Evolutionary conservation across 2,113 vertebrate genomes (phyloP).

Genomic region (Pangasianodon hypophthalmus): DNA sequence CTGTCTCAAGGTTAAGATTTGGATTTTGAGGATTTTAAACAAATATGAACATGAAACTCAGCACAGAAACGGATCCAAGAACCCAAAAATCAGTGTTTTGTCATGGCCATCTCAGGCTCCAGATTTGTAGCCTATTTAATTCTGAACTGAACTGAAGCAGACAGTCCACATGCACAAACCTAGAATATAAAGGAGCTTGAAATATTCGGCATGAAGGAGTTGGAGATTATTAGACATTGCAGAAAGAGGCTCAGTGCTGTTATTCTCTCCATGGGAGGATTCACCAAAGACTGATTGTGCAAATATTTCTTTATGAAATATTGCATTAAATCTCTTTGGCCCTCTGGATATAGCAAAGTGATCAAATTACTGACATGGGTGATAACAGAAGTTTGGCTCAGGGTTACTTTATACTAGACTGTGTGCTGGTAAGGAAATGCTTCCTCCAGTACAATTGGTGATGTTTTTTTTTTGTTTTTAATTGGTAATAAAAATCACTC

Average conservation of each 20-base stretch:
- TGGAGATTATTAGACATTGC: neutral
- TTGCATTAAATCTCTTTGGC: neutral
- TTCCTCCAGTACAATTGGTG: neutral
- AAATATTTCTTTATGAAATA: conserved; percentile 2
- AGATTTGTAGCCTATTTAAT: neutral
- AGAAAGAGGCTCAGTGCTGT: neutral
- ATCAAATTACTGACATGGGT: neutral
- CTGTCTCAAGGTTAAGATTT: neutral
- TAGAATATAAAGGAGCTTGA: neutral
- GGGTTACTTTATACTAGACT: neutral
- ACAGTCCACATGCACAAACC: neutral
- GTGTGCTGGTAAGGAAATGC: neutral
- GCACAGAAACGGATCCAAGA: neutral
- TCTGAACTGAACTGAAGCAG: neutral
- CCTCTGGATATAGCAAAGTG: neutral
- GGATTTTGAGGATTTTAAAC: neutral
- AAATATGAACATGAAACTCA: neutral
- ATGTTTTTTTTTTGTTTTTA: neutral
- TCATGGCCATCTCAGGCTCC: neutral
- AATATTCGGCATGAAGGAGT: neutral
- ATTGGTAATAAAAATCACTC: neutral
- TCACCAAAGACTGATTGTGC: neutral
- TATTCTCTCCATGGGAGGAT: neutral
- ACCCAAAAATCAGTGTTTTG: neutral
- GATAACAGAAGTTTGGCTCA: neutral